Base-by-base conservation (phyloP, 2,797 vertebrate species). In the Enteromius anoplus region DNA sequence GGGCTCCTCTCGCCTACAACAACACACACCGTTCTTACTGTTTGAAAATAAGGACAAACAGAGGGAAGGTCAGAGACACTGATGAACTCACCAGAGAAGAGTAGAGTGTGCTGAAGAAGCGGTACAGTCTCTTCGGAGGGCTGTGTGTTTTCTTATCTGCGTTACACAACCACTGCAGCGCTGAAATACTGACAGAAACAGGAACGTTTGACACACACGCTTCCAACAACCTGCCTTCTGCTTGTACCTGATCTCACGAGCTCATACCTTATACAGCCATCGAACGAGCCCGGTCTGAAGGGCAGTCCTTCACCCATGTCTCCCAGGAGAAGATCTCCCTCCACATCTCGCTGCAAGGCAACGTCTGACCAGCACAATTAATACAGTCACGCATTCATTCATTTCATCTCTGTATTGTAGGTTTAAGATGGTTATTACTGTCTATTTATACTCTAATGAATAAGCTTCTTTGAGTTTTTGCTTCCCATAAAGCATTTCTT, bases 101-200 rank as follows among this genome's bases (percentile, higher is more conserved):
- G 85, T 98, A 99, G 0, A 99, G 94, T 1, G 96, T 95, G 49
- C 94, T 97, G 87, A 99, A 99, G 91, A 99, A 98, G 26, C 85
- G 89, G 86, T 95, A 95, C 0, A 99, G 95, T 78, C 98, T 96
- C 89, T 95, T 96, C 1, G 95, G 95, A 26, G 98, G 98, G 86
- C 94, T 94, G 73, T 99, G 97, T 0, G 93, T 93, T 86, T 95
- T 98, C 92, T 96, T 98, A 88, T 99, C 97, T 0, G 98, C 97
- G 0, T 97, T 99, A 84, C 98, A 99, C 72, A 99, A 95, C 98
- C 98, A 99, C 91, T 99, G 98, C 86, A 98, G 93, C 0, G 98
- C 98, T 0, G 98, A 99, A 86, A 99, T 98, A 88, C 98, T 99
- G 84, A 49, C 11, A 81, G 11, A 2, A 42, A 60, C 34, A 53